Base-by-base conservation (phyloP, 1,140 invertebrate genomes). In the Pseudomyrmex flavicornis region DNA sequence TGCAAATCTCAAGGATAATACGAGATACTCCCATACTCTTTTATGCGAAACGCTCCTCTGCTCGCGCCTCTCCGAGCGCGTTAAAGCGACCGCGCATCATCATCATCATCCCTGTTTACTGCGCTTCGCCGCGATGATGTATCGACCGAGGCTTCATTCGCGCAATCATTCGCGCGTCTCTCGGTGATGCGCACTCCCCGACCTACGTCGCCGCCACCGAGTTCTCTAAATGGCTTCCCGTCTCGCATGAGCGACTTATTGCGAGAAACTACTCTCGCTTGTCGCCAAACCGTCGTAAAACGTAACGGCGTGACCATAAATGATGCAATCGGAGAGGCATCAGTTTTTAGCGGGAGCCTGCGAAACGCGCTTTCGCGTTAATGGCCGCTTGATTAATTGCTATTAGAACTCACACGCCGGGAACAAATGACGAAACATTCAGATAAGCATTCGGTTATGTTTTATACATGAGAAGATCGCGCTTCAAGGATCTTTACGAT, bases 1-100 rank as follows among this genome's bases (percentile, higher is more conserved):
- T 56, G 48, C 65, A 63, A 35, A 5, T 35, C 82, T 75, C 87
- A 89, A 89, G 87, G 87, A 88, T 89, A 87, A 54, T 1, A 26
- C 35, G 12, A 48, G 61, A 65, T 46, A 35, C 35, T 35, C 66
- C 68, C 50, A 75, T 86, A 50, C 80, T 84, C 72, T 85, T 86
- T 35, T 89, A 83, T 80, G 65, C 69, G 79, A 70, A 58, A 88
- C 80, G 70, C 83, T 74, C 84, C 72, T 83, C 68, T 83, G 58
- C 77, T 56, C 35, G 50, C 50, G 0, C 46, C 2, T 26, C 26
- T 68, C 68, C 74, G 63, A 74, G 61, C 65, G 74, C 79, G 65
- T 89, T 85, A 89, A 54, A 63, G 65, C 20, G 44, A 48, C 61
- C 48, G 48, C 59, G 17, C 17, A 17, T 17, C 17, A 65, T 66